Percentiles rank a stretch among this genome's conserved stretches.
phyloP scores from a whole-genome alignment of 2,113 vertebrate species.

The Nycticryphes semicollaris region DNA sequence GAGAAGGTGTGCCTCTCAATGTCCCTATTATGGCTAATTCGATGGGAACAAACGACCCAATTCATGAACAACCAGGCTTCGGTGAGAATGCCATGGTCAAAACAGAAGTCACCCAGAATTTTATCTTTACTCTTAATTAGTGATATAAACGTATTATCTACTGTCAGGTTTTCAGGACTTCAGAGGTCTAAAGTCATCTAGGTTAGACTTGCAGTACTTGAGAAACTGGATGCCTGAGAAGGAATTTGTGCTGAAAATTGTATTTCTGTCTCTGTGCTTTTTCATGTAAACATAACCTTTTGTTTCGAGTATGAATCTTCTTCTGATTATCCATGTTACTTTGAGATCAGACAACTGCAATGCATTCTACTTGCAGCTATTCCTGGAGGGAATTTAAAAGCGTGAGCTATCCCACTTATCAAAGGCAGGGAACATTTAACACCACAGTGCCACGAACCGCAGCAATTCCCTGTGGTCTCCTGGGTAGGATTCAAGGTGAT shows the following conservation, averaged over 20 bases:
- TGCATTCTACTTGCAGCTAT: constrained; percentile 2
- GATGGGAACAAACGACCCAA: constrained; percentile 3
- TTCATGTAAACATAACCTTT: background rate
- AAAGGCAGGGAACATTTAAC: constrained; percentile 16
- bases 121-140: background rate
- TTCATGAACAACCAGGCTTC: background rate
- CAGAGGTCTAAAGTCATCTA: background rate
- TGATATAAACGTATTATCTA: background rate
- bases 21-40: constrained; percentile 31
- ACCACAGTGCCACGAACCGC: background rate
- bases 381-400: constrained; percentile 48
- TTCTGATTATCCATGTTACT: background rate
- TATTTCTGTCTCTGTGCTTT: background rate
- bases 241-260: background rate
- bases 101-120: background rate
- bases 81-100: background rate
- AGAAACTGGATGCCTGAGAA: background rate
- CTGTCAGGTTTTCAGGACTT: background rate
- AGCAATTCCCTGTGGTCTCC: constrained; percentile 12
- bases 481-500: constrained; percentile 34
- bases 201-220: background rate
- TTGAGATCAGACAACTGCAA: background rate
- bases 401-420: background rate
- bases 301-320: background rate
- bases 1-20: constrained; percentile 53